Evolutionary conservation across 2,888 invertebrate species (phyloP), one percentile per base, ranked within the genome.

Genomic region (Dynastes hyllus): DNA sequence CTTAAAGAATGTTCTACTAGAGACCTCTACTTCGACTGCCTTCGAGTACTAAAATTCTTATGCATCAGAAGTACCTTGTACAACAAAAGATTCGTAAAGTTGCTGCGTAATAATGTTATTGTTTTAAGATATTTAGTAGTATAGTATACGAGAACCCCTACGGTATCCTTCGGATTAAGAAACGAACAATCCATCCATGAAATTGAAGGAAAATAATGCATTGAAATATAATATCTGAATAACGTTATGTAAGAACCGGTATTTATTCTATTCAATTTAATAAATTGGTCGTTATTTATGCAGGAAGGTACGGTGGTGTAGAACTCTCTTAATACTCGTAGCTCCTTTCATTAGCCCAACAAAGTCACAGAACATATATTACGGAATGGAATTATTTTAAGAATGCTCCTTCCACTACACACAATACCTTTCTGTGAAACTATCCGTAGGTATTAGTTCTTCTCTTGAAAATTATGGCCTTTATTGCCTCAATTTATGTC

Each of bases 401-500:
- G 71, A 71, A 71, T 58, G 55, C 29, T 16, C 55, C 55, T 40
- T 37, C 71, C 55, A 71, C 71, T 37, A 71, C 71, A 71, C 55
- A 71, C 71, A 71, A 71, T 71, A 71, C 55, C 71, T 71, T 37
- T 37, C 55, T 37, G 32, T 58, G 32, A 55, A 71, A 37, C 55
- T 55, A 32, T 71, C 58, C 55, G 32, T 13, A 6, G 71, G 71
- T 55, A 55, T 58, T 71, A 71, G 55, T 71, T 71, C 71, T 71
- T 71, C 55, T 37, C 55, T n/a, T 71, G 71, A 55, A 71, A 71
- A 71, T 71, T 71, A 71, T 71, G 55, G 71, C 37, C 58, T 55
- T 71, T 71, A 71, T 71, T 71, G 37, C 71, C 22, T 71, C 58
- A 71, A 71, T 71, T 71, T 71, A 71, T 71, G 71, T 71, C 22